Evolutionary conservation across 2,113 vertebrate species (phyloP), one percentile per base, ranked within the genome.

Genomic region (Reinhardtius hippoglossoides): DNA sequence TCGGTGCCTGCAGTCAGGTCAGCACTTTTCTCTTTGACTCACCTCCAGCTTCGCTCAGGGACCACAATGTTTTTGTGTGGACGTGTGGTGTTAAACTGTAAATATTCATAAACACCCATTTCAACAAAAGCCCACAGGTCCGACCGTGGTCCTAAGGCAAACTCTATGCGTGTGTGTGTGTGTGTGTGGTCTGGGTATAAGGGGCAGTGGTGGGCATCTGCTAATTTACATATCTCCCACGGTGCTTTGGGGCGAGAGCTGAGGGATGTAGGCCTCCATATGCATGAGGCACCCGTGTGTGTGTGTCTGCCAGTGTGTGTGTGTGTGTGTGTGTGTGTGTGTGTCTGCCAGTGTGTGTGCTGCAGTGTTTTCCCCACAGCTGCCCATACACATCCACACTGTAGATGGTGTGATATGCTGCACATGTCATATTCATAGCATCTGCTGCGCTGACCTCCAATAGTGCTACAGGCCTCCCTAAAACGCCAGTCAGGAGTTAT

Each of bases 181-280:
- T 69, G 69, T 58, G 74, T 59, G 58, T 23, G 54, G 55, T 44
- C 59, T 68, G 73, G 71, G 64, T 77, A 60, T 16, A 46, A 65
- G 78, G 76, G 70, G 71, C 73, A 86, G 72, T 69, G 67, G 56
- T 84, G 86, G 89, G 90, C 85, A 92, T 91, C 81, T 90, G 83
- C 74, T 84, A 46, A 93, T 94, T 87, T 92, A 80, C 91, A 93
- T 92, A 89, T 91, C 82, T 92, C 85, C 86, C 88, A 87, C 85
- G 63, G 72, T 88, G 89, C 92, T 91, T 82, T 89, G 87, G 83
- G 90, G 84, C 52, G 12, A 86, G 74, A 61, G 88, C 87, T 76
- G 78, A 86, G 71, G 80, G 82, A 83, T 71, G 85, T 77, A 12
- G 42, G 85, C 58, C 87, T 94, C 89, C 90, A 93, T 93, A 93